Evolutionary conservation across 2,797 vertebrate species (phyloP).

Genomic region (Muscicapa comitata): DNA sequence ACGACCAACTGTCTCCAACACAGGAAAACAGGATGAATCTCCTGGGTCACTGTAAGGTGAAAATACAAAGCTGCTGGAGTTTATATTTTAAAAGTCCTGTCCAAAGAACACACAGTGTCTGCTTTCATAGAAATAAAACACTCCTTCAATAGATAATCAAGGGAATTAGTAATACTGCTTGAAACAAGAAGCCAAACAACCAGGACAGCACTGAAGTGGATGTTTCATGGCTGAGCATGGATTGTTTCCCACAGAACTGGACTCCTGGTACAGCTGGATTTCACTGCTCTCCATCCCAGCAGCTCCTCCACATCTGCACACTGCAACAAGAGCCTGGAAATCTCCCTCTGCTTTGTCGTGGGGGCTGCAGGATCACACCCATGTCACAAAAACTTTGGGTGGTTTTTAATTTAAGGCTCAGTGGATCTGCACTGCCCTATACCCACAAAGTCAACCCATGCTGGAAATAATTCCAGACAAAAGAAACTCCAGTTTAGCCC

Average conservation of each 20-base stretch:
- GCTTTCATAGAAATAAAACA: not conserved
- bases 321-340: not conserved
- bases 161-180: not conserved
- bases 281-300: not conserved
- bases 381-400: fast-evolving
- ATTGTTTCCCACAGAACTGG: not conserved
- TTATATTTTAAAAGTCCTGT: not conserved
- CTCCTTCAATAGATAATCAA: not conserved
- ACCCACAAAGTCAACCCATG: fast-evolving
- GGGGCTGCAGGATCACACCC: not conserved
- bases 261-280: fast-evolving
- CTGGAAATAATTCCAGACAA: not conserved
- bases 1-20: not conserved
- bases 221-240: not conserved
- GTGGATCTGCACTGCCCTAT: not conserved
- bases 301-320: not conserved
- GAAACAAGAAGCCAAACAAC: not conserved
- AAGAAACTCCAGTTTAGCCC: not conserved
- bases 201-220: not conserved
- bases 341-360: fast-evolving
- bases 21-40: not conserved
- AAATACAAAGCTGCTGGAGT: not conserved
- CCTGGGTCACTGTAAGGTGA: not conserved
- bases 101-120: not conserved
- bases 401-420: not conserved